Evolutionary conservation across 1,140 invertebrate genomes (phyloP).

Genomic region (Gryllus bimaculatus): DNA sequence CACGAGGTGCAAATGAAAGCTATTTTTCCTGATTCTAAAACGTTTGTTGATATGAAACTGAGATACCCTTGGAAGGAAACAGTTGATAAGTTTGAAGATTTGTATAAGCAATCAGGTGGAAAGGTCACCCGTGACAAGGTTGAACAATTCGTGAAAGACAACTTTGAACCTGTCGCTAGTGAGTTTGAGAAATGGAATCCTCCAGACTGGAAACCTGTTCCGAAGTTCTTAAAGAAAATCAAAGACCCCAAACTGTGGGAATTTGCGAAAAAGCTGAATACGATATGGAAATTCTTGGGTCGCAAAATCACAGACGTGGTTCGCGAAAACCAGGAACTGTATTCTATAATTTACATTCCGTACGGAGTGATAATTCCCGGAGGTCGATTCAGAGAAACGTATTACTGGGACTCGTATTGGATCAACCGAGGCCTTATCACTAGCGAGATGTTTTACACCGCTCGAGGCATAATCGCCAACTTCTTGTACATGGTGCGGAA

Average conservation of each 20-base stretch:
- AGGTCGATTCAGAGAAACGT: slow-evolving; percentile 75
- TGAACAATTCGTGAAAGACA: slow-evolving; percentile 40
- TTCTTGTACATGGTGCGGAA: slow-evolving; percentile 54
- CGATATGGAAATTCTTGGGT: slow-evolving; percentile 63
- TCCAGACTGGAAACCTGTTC: slow-evolving; percentile 53
- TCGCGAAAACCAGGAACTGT: slow-evolving; percentile 44
- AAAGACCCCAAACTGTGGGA: slow-evolving; percentile 46
- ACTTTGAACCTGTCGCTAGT: slow-evolving; percentile 49
- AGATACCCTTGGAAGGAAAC: slow-evolving; percentile 49
- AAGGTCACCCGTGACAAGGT: slow-evolving; percentile 40
- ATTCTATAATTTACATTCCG: slow-evolving; percentile 65
- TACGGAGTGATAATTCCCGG: slow-evolving; percentile 79
- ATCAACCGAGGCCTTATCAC: slow-evolving; percentile 66
- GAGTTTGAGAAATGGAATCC: slow-evolving; percentile 45
- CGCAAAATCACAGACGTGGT: slow-evolving; percentile 57
- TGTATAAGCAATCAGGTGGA: slow-evolving; percentile 50
- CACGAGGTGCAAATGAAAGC: slow-evolving; percentile 64
- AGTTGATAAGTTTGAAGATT: slow-evolving; percentile 45
- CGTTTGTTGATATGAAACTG: slow-evolving; percentile 81
- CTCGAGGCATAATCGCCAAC: slow-evolving; percentile 67
- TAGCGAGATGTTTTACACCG: slow-evolving; percentile 64
- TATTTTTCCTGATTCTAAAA: slow-evolving; percentile 74
- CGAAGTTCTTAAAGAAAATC: slow-evolving; percentile 50
- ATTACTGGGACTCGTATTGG: slow-evolving; percentile 90
- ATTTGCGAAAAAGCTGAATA: slow-evolving; percentile 48